A percentile compares a stretch with the other conserved stretches of the same genome.
These are phyloP conservation scores for Pogonocherus hispidulus DNA, from an alignment of 2,888 invertebrate genomes.

Conservation along the genomic window DNA sequence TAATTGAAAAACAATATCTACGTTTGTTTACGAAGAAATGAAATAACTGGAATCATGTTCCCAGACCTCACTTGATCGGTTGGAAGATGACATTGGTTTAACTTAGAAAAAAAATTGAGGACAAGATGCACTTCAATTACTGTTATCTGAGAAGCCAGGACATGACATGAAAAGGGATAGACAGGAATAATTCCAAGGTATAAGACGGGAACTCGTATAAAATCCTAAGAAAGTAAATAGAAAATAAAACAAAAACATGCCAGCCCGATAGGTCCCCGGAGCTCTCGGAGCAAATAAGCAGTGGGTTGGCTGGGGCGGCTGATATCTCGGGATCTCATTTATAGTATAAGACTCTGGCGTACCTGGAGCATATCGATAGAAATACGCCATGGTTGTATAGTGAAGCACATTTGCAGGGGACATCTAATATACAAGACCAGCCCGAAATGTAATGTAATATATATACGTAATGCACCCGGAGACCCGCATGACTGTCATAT, in stretches of 20 bases:
- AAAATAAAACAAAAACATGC: conserved; percentile 64
- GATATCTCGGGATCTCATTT: conserved; percentile 58
- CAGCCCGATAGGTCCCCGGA: conserved; percentile 60
- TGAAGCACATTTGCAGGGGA: conserved; percentile 43
- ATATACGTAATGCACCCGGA: conserved; percentile 63
- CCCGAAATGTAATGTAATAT: conserved; percentile 57
- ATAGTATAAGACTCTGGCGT: conserved; percentile 51
- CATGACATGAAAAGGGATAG: conserved; percentile 35
- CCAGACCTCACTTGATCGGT: conserved; percentile 17
- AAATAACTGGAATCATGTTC: not conserved
- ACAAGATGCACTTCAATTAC: conserved; percentile 36
- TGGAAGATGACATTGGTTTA: too few relatives aligned
- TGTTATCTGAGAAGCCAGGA: conserved; percentile 24
- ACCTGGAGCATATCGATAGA: conserved; percentile 60
- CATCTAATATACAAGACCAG: conserved; percentile 60
- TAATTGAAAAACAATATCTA: too few relatives aligned
- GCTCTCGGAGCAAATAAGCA: conserved; percentile 58
- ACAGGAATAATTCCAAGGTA: conserved; percentile 54
- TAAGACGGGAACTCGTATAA: conserved; percentile 57
- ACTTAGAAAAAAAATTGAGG: conserved; percentile 16
- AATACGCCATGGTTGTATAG: conserved; percentile 41
- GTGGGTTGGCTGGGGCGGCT: conserved; percentile 41
- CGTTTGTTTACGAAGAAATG: not conserved
- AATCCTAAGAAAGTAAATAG: conserved; percentile 63
- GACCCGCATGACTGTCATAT: conserved; percentile 61